Base-by-base conservation (phyloP, 2,888 invertebrate species). In the Gastrophysa polygoni region DNA sequence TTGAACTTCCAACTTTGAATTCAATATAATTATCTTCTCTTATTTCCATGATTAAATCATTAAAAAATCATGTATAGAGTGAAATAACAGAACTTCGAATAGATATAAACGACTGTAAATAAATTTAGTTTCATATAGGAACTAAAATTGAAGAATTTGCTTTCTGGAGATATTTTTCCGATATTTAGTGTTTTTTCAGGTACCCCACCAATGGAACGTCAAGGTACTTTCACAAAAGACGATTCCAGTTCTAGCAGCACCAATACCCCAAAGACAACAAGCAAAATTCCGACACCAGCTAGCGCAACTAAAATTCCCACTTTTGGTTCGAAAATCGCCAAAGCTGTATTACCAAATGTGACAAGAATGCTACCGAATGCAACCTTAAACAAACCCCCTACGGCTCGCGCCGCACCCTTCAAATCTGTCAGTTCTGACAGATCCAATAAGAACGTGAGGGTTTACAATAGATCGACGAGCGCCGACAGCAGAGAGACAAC, bases 201-300 rank as follows among this genome's bases (percentile, higher is more conserved):
- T 48, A 63, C 85, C 0, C 77, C 85, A 56, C 85, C 86, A 0
- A 78, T 92, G 32, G 91, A 92, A 69, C 86, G 96, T 24, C 95
- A 96, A 80, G 94, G 94, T 11, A 96, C 96, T 0, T 96, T 96
- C 77, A 93, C 94, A 0, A 96, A 95, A 81, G 95, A 95, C 72
- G 92, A 93, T 52, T 57, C 72, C 11, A 63, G 51, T 18, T 49
- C 68, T 11, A 59, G 57, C 49, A 66, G 46, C 58, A 79, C 80
- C 70, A 60, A 67, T 14, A 66, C 62, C 16, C 80, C 82, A 10
- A 64, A 64, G 60, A 73, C 82, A 1, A 61, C 70, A 28, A 67
- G 64, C 38, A 70, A 71, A 63, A 67, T 70, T 16, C 70, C 72
- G 10, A 64, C 67, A 28, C 66, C 67, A 49, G 66, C 74, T 34